Conservation (phyloP, 2,888 invertebrate species). For the Serripes groenlandicus region DNA sequence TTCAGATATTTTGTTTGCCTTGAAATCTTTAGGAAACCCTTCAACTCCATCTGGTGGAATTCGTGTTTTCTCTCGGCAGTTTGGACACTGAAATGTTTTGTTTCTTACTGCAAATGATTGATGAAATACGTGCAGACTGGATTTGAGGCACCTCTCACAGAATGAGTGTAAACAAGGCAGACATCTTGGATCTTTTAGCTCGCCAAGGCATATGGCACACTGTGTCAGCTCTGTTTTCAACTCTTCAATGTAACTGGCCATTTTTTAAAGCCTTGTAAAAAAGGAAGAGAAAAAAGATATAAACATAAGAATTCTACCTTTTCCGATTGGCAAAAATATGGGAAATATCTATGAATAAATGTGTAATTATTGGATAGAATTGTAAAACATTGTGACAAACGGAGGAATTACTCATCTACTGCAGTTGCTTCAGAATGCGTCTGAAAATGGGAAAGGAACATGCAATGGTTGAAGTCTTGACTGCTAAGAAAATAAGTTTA, state of each 20-base stretch:
- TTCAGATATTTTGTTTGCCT: slow-evolving; percentile 61
- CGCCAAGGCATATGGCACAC: slow-evolving; percentile 69
- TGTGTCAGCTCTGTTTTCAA: slow-evolving; percentile 53
- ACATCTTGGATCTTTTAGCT: slow-evolving; percentile 54
- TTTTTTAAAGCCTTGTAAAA: neutral
- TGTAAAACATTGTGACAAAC: too few species aligned
- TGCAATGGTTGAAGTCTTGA: too few species aligned
- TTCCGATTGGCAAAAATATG: too few species aligned
- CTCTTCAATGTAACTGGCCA: neutral
- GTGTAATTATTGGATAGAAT: too few species aligned
- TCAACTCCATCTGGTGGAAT: slow-evolving; percentile 47
- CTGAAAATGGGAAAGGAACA: too few species aligned
- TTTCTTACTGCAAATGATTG: neutral
- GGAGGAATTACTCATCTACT: too few species aligned
- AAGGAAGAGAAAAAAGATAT: too few species aligned
- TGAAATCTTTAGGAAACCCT: slow-evolving; percentile 69
- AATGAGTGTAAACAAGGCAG: slow-evolving; percentile 71
- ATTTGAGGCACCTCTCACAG: slow-evolving; percentile 64
- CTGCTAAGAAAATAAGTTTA: too few species aligned
- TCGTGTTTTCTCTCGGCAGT: slow-evolving; percentile 54
- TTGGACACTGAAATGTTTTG: slow-evolving; percentile 65
- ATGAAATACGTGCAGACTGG: slow-evolving; percentile 52
- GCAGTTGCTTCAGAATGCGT: too few species aligned
- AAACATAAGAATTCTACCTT: neutral
- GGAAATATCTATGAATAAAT: too few species aligned